Base-by-base conservation (phyloP, 2,113 vertebrate genomes). In the Ciconia boyciana region DNA sequence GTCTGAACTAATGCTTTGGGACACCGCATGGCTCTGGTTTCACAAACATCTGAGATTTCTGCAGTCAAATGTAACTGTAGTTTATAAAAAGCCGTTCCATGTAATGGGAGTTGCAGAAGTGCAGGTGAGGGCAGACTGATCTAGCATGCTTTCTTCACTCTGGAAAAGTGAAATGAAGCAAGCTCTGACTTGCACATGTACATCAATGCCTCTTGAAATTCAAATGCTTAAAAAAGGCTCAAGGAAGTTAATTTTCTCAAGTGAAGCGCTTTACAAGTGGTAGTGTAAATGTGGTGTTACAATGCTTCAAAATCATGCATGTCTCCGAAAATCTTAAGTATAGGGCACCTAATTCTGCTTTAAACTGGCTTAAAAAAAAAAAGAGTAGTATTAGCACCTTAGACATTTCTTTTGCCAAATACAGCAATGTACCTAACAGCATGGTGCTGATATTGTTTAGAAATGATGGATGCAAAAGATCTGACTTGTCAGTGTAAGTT, bases 341-440 rank as follows among this genome's bases (percentile, higher is more conserved):
- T 20, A n/a, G 49, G 20, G 20, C 36, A 61, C 43, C 49, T 52
- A n/a, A 87, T 70, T 71, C 52, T 90, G 31, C 78, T 66, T 71
- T 81, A 10, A 43, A 17, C 5, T 44, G 39, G 13, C 28, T 74
- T 60, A 2, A 13, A 62, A 71, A 66, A 39, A 54, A 6, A 26
- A 28, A 13, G 3, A 18, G 19, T 46, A 31, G 6, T 7, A 2
- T 34, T 7, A 8, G 39, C 32, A 36, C 7, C 17, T 17, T 4
- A 4, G n/a, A 0, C 7, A 0, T 36, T 64, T 43, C 4, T 28
- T 34, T 55, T 70, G 41, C 74, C 10, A 15, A 31, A 48, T 2
- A 20, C 11, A 57, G 51, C 68, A n/a, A 1, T 18, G 43, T 34
- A 39, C 12, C 55, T 11, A 11, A 46, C 18, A 60, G 64, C 1